Evolutionary conservation across 2,797 vertebrate genomes (phyloP).

Genomic region (Manis crassicaudata): DNA sequence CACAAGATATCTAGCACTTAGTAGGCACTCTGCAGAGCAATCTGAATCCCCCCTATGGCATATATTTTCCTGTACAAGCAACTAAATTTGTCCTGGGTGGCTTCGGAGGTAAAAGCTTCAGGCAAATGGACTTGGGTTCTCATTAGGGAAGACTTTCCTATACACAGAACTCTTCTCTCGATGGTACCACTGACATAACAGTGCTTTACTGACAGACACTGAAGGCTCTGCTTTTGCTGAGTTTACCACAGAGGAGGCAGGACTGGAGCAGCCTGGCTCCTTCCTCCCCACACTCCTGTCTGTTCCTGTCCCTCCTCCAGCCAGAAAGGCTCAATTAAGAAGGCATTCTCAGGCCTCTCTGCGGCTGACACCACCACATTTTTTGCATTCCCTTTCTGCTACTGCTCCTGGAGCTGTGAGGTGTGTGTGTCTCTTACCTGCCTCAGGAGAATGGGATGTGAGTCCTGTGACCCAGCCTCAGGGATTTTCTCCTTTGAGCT

Average conservation of each 20-base stretch:
- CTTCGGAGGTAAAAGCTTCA: background rate
- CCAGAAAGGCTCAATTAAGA: conserved; percentile 53
- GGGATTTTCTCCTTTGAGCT: background rate
- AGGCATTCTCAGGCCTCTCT: conserved; percentile 68
- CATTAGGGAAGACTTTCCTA: background rate
- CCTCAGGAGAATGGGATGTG: background rate
- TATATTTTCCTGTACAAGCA: background rate
- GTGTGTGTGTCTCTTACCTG: conserved; percentile 1
- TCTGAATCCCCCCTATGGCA: background rate
- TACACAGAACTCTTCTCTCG: background rate
- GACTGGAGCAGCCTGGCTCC: background rate
- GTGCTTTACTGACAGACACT: background rate
- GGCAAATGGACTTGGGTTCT: background rate
- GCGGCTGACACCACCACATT: conserved; percentile 71
- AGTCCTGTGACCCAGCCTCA: conserved; percentile 19
- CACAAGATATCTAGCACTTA: background rate
- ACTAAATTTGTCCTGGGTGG: background rate
- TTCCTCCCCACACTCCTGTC: background rate
- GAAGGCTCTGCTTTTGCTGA: background rate
- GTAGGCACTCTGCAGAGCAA: background rate
- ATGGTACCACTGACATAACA: background rate
- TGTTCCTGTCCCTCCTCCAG: background rate
- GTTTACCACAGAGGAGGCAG: background rate
- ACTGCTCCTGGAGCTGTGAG: background rate
- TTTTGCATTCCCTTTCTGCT: conserved; percentile 72